Conservation (phyloP, 2,888 invertebrate genomes). For the Lydus trimaculatus region DNA sequence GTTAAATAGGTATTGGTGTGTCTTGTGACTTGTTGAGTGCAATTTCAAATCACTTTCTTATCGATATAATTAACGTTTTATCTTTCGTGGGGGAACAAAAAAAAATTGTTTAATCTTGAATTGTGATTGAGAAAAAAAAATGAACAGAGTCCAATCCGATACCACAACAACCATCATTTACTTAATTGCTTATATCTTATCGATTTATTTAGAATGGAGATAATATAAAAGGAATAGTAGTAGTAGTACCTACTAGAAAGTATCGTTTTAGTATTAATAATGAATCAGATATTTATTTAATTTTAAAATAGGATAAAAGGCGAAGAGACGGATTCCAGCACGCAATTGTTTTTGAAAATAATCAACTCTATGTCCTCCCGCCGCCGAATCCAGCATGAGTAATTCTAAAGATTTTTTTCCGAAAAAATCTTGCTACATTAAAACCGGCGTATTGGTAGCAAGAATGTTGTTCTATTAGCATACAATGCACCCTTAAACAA, state of each 20-base stretch:
- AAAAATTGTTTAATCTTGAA: conserved; percentile 34
- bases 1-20: conserved; percentile 14
- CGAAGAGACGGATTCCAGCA: conserved; percentile 3
- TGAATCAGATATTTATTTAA: conserved; percentile 28
- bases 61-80: conserved; percentile 38
- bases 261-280: conserved; percentile 23
- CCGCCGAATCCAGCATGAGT: conserved; percentile 12
- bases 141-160: conserved; percentile 16
- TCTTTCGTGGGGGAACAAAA: conserved; percentile 23
- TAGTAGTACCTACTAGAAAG: too few relatives aligned
- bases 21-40: conserved; percentile 29
- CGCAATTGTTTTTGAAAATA: conserved; percentile 9
- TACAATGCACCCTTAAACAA: conserved; percentile 57
- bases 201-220: conserved; percentile 25
- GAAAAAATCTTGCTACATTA: conserved; percentile 27
- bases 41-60: conserved; percentile 36
- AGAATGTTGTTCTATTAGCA: conserved; percentile 57
- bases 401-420: conserved; percentile 30
- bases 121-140: conserved; percentile 22
- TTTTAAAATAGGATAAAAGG: conserved; percentile 10
- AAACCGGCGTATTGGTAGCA: conserved; percentile 44
- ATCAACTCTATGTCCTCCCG: not conserved
- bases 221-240: conserved; percentile 22
- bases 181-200: conserved; percentile 27
- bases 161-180: not conserved